phyloP scores from a whole-genome alignment of 2,113 vertebrate genomes.

The Microtus ochrogaster region DNA sequence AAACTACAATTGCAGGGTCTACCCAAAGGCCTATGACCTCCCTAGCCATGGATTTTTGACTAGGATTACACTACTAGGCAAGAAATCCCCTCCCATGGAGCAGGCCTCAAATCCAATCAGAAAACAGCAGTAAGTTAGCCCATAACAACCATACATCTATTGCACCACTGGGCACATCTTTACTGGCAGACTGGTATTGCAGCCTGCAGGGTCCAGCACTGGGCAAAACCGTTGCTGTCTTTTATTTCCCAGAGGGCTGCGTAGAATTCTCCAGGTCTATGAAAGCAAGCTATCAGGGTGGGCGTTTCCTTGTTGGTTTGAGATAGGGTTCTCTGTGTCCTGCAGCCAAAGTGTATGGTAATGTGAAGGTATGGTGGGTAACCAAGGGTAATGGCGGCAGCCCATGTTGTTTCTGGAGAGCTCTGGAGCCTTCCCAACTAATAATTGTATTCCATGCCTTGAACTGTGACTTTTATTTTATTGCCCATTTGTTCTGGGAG shows the following conservation, averaged over 20 bases:
- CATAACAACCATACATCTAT: neutral
- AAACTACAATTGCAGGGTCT: no score
- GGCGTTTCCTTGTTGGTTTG: neutral
- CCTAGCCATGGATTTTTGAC: neutral
- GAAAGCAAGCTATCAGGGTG: neutral
- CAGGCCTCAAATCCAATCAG: neutral
- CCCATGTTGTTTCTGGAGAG: neutral
- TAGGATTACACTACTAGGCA: neutral
- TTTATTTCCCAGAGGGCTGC: neutral
- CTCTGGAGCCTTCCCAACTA: neutral
- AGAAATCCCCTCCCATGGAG: neutral
- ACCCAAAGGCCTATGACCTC: no score
- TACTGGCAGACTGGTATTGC: neutral
- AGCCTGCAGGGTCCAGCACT: neutral
- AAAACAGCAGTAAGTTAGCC: neutral
- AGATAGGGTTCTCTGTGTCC: neutral
- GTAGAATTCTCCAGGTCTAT: no score
- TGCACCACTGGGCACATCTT: neutral
- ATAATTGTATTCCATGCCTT: neutral
- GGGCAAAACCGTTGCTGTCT: neutral
- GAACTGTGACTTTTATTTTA: neutral
- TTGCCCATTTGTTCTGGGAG: neutral
- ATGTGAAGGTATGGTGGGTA: no score
- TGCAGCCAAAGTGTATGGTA: no score
- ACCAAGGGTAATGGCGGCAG: neutral